Evolutionary conservation across 2,888 invertebrate species (phyloP).

Genomic region (Andrena bucephala): DNA sequence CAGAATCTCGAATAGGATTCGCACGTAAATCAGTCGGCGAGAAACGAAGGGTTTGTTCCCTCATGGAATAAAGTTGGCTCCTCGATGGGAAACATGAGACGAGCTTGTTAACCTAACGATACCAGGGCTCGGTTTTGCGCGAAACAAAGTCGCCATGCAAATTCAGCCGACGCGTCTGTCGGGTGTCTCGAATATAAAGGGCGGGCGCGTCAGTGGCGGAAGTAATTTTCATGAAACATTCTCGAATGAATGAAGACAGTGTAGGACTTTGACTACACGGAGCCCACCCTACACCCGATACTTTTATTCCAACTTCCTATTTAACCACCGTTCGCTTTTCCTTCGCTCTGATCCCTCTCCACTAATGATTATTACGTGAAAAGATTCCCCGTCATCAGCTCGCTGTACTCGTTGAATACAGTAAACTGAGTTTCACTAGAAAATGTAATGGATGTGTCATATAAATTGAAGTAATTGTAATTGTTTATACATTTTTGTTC

Average conservation of each 20-base stretch:
- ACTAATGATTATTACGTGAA: constrained; percentile 25
- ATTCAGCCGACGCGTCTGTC: constrained; percentile 61
- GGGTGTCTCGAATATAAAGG: constrained; percentile 63
- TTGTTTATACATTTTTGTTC: too few species aligned
- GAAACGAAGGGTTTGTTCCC: constrained; percentile 26
- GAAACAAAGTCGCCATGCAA: constrained; percentile 73
- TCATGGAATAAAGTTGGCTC: constrained; percentile 37
- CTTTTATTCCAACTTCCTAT: constrained; percentile 46
- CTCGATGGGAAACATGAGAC: constrained; percentile 44
- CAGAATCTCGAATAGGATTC: constrained; percentile 22
- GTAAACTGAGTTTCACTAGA: not conserved
- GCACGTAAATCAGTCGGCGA: constrained; percentile 17
- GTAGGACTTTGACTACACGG: constrained; percentile 55
- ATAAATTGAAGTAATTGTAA: too few species aligned
- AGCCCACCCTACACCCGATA: constrained; percentile 50
- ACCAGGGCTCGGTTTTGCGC: constrained; percentile 42
- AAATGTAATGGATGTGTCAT: too few species aligned
- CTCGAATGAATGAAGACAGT: constrained; percentile 65
- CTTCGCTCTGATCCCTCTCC: constrained; percentile 22
- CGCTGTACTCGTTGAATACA: not conserved
- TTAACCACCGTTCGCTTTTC: constrained; percentile 31
- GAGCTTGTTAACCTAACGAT: constrained; percentile 55
- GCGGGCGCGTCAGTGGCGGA: constrained; percentile 64
- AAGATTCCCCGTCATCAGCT: not conserved
- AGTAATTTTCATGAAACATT: constrained; percentile 76